phyloP scores from a whole-genome alignment of 2,113 vertebrate genomes.

The Serinus canaria region DNA sequence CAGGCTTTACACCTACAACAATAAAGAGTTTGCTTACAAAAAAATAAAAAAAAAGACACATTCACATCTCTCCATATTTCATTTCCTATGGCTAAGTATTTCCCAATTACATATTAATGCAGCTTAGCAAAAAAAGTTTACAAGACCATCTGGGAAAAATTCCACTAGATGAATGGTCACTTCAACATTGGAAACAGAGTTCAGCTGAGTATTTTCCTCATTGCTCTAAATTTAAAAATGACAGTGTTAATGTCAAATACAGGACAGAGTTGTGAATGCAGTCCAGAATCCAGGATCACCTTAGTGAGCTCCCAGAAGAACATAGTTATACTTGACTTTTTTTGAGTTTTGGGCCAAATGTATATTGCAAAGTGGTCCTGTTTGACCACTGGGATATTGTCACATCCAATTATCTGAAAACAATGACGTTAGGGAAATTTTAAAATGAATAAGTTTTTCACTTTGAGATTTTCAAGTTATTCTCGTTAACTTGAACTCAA shows the following conservation, averaged over 20 bases:
- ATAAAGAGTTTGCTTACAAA: neutral
- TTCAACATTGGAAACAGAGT: neutral
- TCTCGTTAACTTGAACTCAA: neutral
- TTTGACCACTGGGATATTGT: neutral
- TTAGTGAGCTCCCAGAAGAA: neutral
- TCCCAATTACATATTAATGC: neutral
- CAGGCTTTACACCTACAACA: neutral
- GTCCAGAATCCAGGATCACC: neutral
- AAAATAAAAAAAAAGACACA: neutral
- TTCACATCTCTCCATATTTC: neutral
- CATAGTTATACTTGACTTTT: fast-evolving
- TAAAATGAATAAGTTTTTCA: neutral
- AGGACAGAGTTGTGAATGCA: neutral
- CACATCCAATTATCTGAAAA: neutral
- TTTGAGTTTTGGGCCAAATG: neutral
- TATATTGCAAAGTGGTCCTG: neutral
- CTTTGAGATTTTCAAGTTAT: neutral
- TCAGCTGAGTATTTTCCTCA: neutral
- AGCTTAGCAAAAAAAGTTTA: neutral
- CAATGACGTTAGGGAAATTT: fast-evolving
- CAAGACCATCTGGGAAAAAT: neutral
- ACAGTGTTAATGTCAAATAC: neutral
- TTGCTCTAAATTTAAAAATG: neutral
- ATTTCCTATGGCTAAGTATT: neutral
- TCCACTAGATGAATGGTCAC: neutral